Evolutionary conservation across 1,140 invertebrate species (phyloP).

Genomic region (Drosophila obscura): DNA sequence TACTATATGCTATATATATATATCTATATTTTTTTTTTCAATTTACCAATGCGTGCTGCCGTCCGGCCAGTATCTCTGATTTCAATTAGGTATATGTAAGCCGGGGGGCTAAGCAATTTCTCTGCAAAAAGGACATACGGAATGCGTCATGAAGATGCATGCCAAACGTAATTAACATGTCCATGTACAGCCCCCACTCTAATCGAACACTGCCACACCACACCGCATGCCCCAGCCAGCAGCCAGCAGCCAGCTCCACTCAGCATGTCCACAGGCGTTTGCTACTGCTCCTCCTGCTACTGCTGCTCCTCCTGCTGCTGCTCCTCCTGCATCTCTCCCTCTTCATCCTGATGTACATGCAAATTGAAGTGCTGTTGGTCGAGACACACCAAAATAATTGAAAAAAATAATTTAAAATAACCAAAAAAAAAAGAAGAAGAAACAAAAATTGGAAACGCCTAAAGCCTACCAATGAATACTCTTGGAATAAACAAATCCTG

Average conservation of each 20-base stretch:
- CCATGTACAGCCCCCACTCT: not conserved
- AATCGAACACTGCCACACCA: not conserved
- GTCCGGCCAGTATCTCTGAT: constrained; percentile 10
- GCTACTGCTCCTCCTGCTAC: no score
- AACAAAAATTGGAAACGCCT: no score
- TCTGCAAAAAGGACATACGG: not conserved
- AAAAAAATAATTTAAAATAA: constrained; percentile 36
- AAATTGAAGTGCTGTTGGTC: constrained; percentile 30
- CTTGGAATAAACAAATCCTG: constrained; percentile 1
- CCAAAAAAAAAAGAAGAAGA: no score
- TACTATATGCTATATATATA: no score
- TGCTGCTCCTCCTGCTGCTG: no score
- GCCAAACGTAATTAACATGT: constrained; percentile 7
- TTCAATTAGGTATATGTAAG: constrained; percentile 79
- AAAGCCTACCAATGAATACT: no score
- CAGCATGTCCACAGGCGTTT: no score
- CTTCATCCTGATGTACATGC: constrained; percentile 5
- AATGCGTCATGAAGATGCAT: constrained; percentile 8
- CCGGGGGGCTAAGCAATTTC: constrained; percentile 63
- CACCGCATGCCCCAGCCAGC: no score
- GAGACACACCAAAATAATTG: constrained; percentile 32
- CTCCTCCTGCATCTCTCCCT: no score
- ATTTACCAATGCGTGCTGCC: constrained; percentile 21
- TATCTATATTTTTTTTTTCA: constrained; percentile 16
- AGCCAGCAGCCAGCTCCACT: no score